Evolutionary conservation across 2,888 invertebrate genomes (phyloP).

Genomic region (Lithophane socia): DNA sequence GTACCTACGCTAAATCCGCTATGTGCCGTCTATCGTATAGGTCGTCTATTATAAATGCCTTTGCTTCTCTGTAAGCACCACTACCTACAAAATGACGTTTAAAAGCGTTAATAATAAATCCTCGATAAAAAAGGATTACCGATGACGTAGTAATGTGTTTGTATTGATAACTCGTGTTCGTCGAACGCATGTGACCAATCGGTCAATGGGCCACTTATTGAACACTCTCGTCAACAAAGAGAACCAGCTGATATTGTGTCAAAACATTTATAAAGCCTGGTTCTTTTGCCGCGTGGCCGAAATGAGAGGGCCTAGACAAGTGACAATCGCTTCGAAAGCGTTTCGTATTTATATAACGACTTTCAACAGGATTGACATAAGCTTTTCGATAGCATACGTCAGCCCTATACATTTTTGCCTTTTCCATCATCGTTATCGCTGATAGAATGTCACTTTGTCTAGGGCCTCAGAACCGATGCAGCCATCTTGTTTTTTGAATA

Average conservation of each 20-base stretch:
- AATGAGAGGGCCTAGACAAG: too few relatives aligned
- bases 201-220: slow-evolving; percentile 53
- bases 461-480: too few relatives aligned
- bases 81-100: slow-evolving; percentile 12
- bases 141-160: slow-evolving; percentile 48
- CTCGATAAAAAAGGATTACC: slow-evolving; percentile 47
- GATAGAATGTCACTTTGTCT: too few relatives aligned
- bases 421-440: too few relatives aligned
- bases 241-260: slow-evolving; percentile 30
- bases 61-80: not conserved
- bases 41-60: not conserved
- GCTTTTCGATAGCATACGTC: too few relatives aligned
- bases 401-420: too few relatives aligned
- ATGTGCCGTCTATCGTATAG: not conserved
- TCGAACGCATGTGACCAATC: slow-evolving; percentile 48
- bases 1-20: too few relatives aligned
- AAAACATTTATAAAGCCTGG: slow-evolving; percentile 3
- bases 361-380: too few relatives aligned
- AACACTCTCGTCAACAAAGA: slow-evolving; percentile 11
- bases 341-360: too few relatives aligned
- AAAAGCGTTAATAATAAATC: slow-evolving; percentile 45
- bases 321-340: too few relatives aligned
- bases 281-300: too few relatives aligned
- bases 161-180: slow-evolving; percentile 37
- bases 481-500: too few relatives aligned